Evolutionary conservation across 2,113 vertebrate genomes (phyloP).

Genomic region (Cyanoderma ruficeps): DNA sequence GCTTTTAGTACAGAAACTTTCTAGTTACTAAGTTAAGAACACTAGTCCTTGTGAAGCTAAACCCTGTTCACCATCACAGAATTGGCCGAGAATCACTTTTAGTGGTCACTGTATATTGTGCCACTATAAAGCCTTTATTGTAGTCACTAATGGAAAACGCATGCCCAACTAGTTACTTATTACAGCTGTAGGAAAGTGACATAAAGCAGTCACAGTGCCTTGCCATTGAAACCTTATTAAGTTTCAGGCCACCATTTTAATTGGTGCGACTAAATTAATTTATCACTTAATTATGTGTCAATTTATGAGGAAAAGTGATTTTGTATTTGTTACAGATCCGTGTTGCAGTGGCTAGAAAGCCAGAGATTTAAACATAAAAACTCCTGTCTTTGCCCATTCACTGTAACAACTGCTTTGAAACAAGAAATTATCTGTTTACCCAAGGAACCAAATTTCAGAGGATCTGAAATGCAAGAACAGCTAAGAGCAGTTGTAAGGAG

Average conservation of each 20-base stretch:
- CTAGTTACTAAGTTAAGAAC: background rate
- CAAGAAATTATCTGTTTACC: background rate
- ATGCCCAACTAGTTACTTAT: slow-evolving; percentile 48
- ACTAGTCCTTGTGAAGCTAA: background rate
- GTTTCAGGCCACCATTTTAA: slow-evolving; percentile 56
- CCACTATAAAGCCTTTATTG: slow-evolving; percentile 53
- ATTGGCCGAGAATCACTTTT: background rate
- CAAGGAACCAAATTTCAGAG: background rate
- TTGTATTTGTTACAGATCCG: background rate
- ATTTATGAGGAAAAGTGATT: slow-evolving; percentile 50
- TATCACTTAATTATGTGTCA: slow-evolving; percentile 69
- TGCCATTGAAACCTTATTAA: slow-evolving; percentile 45
- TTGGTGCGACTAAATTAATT: slow-evolving; percentile 69
- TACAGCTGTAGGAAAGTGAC: slow-evolving; percentile 57
- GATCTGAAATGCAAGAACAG: background rate
- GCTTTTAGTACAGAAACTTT: background rate
- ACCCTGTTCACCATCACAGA: background rate
- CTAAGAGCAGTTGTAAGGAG: background rate
- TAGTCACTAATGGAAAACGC: slow-evolving; percentile 65
- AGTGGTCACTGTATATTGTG: slow-evolving; percentile 19
- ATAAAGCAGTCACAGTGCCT: slow-evolving; percentile 53
- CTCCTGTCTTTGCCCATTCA: background rate
- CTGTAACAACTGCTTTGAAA: background rate
- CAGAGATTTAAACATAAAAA: background rate
- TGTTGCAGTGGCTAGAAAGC: background rate